Conservation (phyloP, 2,113 vertebrate species). For the rat (Rattus norvegicus) region DNA sequence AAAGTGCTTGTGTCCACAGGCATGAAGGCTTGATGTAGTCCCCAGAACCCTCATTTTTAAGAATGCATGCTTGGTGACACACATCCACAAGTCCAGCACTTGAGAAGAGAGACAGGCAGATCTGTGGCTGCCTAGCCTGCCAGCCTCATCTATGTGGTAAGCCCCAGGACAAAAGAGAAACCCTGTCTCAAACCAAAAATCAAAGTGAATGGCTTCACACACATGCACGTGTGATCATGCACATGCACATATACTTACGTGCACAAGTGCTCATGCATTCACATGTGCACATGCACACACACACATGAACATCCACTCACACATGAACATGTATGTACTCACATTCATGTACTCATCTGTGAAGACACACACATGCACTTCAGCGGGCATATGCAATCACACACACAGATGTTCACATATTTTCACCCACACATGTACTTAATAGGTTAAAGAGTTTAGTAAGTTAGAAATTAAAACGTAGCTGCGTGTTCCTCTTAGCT, state of each 20-base stretch:
- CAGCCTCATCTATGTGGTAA: not conserved
- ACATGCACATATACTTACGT: not conserved
- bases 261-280: not conserved
- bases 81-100: not conserved
- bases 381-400: not conserved
- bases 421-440: not conserved
- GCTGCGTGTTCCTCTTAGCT: not conserved
- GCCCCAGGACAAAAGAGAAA: not conserved
- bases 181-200: not conserved
- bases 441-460: not conserved
- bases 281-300: not conserved
- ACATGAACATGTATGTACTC: not conserved
- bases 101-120: not conserved
- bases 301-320: not conserved
- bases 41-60: not conserved
- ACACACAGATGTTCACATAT: not conserved
- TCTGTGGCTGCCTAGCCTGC: not conserved
- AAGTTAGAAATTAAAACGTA: slow-evolving; percentile 48
- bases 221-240: not conserved
- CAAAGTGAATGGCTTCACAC: no score
- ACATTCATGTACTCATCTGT: not conserved
- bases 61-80: not conserved
- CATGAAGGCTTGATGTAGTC: not conserved
- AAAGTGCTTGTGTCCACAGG: not conserved
- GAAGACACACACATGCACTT: not conserved